Evolutionary conservation across 2,888 invertebrate species (phyloP).

Genomic region (Lycia hirtaria): DNA sequence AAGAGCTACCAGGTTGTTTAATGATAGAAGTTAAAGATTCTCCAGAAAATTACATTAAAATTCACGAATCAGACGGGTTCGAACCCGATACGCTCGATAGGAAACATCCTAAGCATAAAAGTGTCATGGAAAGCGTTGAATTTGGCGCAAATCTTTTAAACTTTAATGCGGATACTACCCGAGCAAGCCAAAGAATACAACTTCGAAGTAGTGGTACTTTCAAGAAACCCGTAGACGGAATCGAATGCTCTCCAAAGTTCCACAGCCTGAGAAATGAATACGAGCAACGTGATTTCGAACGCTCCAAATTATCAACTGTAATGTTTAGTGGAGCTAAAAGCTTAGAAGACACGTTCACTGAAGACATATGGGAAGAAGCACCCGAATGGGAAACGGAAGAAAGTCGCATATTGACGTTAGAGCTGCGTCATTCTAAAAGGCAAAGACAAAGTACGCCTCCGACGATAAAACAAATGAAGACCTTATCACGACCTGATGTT

Average conservation of each 20-base stretch:
- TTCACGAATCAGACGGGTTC: constrained; percentile 92
- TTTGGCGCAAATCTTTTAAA: constrained; percentile 69
- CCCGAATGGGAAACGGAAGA: constrained; percentile 80
- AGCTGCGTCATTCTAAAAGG: constrained; percentile 89
- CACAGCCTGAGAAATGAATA: constrained; percentile 91
- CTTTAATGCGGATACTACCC: constrained; percentile 55
- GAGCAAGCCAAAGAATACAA: constrained; percentile 82
- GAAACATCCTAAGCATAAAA: constrained; percentile 86
- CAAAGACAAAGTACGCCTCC: constrained; percentile 87
- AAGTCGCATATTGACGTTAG: constrained; percentile 89
- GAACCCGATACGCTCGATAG: constrained; percentile 95
- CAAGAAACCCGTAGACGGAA: constrained; percentile 77
- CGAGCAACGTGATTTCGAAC: constrained; percentile 85
- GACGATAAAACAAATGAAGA: constrained; percentile 75
- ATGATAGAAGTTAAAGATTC: constrained; percentile 94
- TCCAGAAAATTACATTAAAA: constrained; percentile 90
- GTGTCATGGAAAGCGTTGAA: constrained; percentile 56
- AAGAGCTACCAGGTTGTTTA: constrained; percentile 90
- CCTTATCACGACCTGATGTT: constrained; percentile 87
- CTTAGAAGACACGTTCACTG: constrained; percentile 55
- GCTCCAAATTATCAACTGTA: constrained; percentile 65
- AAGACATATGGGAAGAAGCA: constrained; percentile 65
- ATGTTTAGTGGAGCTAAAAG: constrained; percentile 65
- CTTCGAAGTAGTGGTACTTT: constrained; percentile 90
- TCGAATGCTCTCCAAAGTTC: constrained; percentile 77